A percentile compares a stretch with the other conserved stretches of the same genome.
Conservation (phyloP, 2,113 vertebrate species). For the Actenoides lindsayi region DNA sequence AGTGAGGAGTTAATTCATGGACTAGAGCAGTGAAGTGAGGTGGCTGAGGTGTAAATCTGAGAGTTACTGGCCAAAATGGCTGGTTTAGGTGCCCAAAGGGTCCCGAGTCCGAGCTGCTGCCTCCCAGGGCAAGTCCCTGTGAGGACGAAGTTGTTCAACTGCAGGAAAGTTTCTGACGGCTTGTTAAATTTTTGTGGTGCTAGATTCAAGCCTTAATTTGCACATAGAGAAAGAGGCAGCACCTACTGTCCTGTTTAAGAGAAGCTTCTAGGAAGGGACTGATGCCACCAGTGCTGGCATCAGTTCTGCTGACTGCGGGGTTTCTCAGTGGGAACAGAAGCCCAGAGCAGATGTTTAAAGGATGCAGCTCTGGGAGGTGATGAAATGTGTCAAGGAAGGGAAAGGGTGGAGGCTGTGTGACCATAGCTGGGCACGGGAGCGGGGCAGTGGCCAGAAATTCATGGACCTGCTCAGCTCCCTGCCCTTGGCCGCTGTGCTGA, state of each 20-base stretch:
- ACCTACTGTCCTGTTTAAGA: not conserved
- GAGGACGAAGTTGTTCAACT: not conserved
- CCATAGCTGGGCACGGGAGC: accelerated
- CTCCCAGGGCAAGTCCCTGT: not conserved
- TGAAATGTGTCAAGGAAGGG: too few species aligned
- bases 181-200: not conserved
- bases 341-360: not conserved
- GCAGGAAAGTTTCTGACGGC: too few species aligned
- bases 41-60: not conserved
- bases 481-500: not conserved
- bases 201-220: not conserved
- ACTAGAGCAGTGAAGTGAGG: not conserved
- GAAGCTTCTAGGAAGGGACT: too few species aligned
- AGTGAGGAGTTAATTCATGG: not conserved
- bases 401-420: not conserved
- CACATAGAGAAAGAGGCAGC: not conserved
- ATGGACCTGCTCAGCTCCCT: not conserved
- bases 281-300: not conserved
- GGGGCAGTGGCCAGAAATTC: not conserved
- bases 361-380: not conserved
- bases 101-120: not conserved
- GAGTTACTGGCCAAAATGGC: not conserved
- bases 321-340: not conserved
- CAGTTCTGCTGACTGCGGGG: not conserved
- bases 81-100: not conserved